Percentiles rank a stretch among this genome's conserved stretches.
phyloP scores from a whole-genome alignment of 2,113 vertebrate species.

The Atlantisia rogersi region DNA sequence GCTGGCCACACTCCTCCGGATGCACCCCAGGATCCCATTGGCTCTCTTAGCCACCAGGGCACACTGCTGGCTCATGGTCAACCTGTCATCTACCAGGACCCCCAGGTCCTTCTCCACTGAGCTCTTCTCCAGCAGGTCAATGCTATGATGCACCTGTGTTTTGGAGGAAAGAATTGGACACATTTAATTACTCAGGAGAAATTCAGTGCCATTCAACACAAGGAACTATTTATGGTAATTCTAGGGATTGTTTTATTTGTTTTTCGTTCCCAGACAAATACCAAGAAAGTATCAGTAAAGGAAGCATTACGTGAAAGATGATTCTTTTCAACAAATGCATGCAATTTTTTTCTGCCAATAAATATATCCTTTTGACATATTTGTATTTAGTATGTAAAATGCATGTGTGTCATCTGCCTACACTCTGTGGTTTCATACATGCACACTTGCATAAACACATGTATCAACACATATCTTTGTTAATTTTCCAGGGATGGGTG shows the following conservation, averaged over 20 bases:
- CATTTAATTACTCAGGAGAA: background rate
- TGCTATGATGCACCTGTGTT: background rate
- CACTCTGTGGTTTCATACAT: background rate
- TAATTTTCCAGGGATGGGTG: background rate
- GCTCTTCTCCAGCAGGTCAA: too few relatives aligned
- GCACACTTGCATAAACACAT: background rate
- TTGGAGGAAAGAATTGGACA: background rate
- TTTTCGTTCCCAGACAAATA: background rate
- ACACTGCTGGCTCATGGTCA: too few relatives aligned
- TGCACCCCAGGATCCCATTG: too few relatives aligned
- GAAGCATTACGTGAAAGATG: background rate
- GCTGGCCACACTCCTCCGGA: too few relatives aligned
- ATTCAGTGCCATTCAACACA: background rate
- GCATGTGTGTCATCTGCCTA: background rate
- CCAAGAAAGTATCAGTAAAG: background rate
- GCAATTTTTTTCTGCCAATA: background rate
- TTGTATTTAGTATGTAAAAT: background rate
- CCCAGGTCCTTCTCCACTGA: too few relatives aligned
- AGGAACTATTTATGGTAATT: background rate
- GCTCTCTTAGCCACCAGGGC: too few relatives aligned
- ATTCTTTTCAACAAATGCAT: background rate
- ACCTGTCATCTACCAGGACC: too few relatives aligned
- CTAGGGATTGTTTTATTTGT: background rate
- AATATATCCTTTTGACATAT: background rate
- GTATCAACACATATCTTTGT: background rate